Conservation (phyloP, 2,113 vertebrate genomes). For the Tachysurus fulvidraco region DNA sequence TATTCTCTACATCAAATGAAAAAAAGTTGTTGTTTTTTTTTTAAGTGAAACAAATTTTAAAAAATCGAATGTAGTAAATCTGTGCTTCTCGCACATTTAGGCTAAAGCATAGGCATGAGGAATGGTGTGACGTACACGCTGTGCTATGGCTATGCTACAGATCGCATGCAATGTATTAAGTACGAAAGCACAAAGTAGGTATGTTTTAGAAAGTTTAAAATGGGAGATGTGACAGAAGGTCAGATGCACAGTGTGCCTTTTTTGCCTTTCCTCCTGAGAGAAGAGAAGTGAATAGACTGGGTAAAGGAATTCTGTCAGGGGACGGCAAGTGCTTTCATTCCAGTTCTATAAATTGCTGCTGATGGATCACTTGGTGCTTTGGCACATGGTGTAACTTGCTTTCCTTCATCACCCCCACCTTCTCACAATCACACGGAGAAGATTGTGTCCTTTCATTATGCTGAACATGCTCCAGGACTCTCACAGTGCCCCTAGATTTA, state of each 20-base stretch:
- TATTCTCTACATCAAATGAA: not conserved
- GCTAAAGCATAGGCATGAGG: not conserved
- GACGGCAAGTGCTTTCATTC: conserved; percentile 62
- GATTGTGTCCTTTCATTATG: conserved; percentile 55
- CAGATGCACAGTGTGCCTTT: not conserved
- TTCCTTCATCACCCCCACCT: conserved; percentile 18
- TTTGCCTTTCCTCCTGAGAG: conserved; percentile 1
- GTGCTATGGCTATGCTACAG: not conserved
- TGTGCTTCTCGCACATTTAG: too few relatives aligned
- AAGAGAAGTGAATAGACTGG: conserved; percentile 27
- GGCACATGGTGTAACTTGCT: conserved; percentile 66
- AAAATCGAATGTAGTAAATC: not conserved
- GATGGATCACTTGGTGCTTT: conserved; percentile 70
- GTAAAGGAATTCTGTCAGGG: conserved; percentile 64
- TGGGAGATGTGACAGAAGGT: conserved; percentile 6
- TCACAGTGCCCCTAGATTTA: not conserved
- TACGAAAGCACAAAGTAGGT: conserved; percentile 16
- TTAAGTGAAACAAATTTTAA: not conserved
- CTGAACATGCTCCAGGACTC: conserved; percentile 49
- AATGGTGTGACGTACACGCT: conserved; percentile 45
- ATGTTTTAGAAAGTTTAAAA: not conserved
- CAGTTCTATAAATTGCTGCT: conserved; percentile 77
- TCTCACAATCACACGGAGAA: conserved; percentile 56
- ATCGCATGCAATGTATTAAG: not conserved
- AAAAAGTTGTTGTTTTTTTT: not conserved